phyloP scores from a whole-genome alignment of 2,888 invertebrate genomes.

The Tachina grossa region DNA sequence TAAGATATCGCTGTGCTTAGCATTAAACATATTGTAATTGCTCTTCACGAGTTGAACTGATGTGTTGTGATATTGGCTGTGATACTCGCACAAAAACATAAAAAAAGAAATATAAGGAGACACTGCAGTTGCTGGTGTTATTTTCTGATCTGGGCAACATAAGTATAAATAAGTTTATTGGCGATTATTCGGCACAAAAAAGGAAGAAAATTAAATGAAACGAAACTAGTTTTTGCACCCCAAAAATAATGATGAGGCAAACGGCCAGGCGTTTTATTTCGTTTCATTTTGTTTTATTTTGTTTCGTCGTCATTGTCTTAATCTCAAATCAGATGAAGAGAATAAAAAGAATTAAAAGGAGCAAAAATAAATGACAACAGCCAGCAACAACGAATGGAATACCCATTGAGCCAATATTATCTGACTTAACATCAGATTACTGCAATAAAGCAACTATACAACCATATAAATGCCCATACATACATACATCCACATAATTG shows the following conservation, averaged over 20 bases:
- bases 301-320: conserved; percentile 67
- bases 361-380: conserved; percentile 33
- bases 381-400: conserved; percentile 13
- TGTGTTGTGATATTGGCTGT: conserved; percentile 70
- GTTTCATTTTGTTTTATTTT: conserved; percentile 43
- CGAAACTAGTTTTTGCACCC: conserved; percentile 70
- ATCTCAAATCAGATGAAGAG: conserved; percentile 65
- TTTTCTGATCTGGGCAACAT: conserved; percentile 31
- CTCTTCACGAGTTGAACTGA: conserved; percentile 74
- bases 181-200: conserved; percentile 63
- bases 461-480: conserved; percentile 30
- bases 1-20: conserved; percentile 78
- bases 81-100: conserved; percentile 34
- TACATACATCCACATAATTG: background rate
- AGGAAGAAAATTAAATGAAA: conserved; percentile 33
- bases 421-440: conserved; percentile 80
- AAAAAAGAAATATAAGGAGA: conserved; percentile 13
- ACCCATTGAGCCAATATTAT: conserved; percentile 69
- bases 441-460: conserved; percentile 71
- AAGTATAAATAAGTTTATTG: conserved; percentile 68
- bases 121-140: conserved; percentile 15
- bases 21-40: conserved; percentile 83
- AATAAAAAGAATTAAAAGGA: conserved; percentile 59
- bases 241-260: conserved; percentile 63
- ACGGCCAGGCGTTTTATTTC: background rate